Evolutionary conservation across 2,797 vertebrate species (phyloP).

Genomic region (Paedocypris micromegethes): DNA sequence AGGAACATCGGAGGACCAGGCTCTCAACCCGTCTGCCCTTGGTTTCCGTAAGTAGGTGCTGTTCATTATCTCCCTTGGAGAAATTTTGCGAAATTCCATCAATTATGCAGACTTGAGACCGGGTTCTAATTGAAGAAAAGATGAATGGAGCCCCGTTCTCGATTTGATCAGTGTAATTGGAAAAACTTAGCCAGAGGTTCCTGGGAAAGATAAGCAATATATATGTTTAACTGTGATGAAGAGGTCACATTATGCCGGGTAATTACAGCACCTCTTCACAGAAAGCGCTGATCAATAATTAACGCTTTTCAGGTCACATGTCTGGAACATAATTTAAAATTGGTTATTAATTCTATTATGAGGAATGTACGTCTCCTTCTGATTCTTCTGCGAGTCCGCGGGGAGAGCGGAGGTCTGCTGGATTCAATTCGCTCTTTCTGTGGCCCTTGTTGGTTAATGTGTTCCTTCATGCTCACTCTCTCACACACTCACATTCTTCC

Average conservation of each 20-base stretch:
- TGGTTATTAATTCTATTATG: slow-evolving; percentile 58
- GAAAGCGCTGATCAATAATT: slow-evolving; percentile 68
- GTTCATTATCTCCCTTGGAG: slow-evolving; percentile 29
- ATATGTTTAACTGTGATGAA: slow-evolving; percentile 72
- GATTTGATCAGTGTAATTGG: slow-evolving; percentile 66
- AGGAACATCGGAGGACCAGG: neutral
- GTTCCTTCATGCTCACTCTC: too few species aligned
- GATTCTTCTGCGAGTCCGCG: slow-evolving; percentile 32
- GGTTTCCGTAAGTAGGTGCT: slow-evolving; percentile 24
- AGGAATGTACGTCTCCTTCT: slow-evolving; percentile 33
- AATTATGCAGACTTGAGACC: slow-evolving; percentile 51
- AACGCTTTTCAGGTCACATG: slow-evolving; percentile 58
- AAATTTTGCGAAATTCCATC: slow-evolving; percentile 49
- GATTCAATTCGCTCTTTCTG: slow-evolving; percentile 40
- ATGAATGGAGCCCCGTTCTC: slow-evolving; percentile 53
- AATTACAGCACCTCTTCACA: slow-evolving; percentile 61
- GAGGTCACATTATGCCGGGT: slow-evolving; percentile 65
- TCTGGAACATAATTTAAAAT: slow-evolving; percentile 55
- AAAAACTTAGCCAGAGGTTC: slow-evolving; percentile 58
- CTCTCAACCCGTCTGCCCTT: slow-evolving; percentile 9
- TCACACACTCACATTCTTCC: too few species aligned
- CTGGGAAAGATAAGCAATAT: slow-evolving; percentile 67
- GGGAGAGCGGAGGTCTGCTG: slow-evolving; percentile 35
- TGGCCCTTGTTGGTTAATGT: neutral
- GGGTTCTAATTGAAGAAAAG: slow-evolving; percentile 58